Evolutionary conservation across 2,888 invertebrate species (phyloP).

Genomic region (Axea sp.): DNA sequence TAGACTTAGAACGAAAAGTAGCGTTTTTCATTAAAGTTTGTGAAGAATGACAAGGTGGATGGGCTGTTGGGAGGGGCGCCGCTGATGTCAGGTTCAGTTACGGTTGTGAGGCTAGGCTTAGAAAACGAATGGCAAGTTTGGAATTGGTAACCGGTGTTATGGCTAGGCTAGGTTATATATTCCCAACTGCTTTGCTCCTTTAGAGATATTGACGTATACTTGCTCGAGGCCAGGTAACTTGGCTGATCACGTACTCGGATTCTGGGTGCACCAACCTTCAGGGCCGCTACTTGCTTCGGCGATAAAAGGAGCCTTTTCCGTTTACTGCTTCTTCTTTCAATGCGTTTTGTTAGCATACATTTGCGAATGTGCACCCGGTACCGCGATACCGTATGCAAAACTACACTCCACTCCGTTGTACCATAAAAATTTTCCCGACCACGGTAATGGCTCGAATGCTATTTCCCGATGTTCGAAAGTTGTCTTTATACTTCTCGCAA

Average conservation of each 20-base stretch:
- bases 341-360: slow-evolving; percentile 64
- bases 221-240: slow-evolving; percentile 72
- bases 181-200: slow-evolving; percentile 63
- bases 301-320: slow-evolving; percentile 63
- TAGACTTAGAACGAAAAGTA: no score
- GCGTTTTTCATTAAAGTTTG: slow-evolving; percentile 16
- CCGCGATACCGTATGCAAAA: slow-evolving; percentile 48
- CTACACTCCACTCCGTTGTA: slow-evolving; percentile 26
- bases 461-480: slow-evolving; percentile 4
- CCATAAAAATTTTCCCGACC: slow-evolving; percentile 15
- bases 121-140: slow-evolving; percentile 71
- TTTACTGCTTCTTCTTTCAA: slow-evolving; percentile 61
- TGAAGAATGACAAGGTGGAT: slow-evolving; percentile 74
- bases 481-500: slow-evolving; percentile 12
- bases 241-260: slow-evolving; percentile 61
- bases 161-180: slow-evolving; percentile 66
- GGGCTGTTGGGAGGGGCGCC: slow-evolving; percentile 74
- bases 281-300: slow-evolving; percentile 59
- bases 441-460: slow-evolving; percentile 1
- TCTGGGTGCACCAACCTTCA: slow-evolving; percentile 72
- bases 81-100: slow-evolving; percentile 74
- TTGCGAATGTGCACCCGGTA: slow-evolving; percentile 60
- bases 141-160: slow-evolving; percentile 77
- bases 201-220: slow-evolving; percentile 67
- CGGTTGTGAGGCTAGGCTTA: slow-evolving; percentile 66